Evolutionary conservation across 2,797 vertebrate species (phyloP), one percentile per base, ranked within the genome.

Genomic region (Scarus forsteni): DNA sequence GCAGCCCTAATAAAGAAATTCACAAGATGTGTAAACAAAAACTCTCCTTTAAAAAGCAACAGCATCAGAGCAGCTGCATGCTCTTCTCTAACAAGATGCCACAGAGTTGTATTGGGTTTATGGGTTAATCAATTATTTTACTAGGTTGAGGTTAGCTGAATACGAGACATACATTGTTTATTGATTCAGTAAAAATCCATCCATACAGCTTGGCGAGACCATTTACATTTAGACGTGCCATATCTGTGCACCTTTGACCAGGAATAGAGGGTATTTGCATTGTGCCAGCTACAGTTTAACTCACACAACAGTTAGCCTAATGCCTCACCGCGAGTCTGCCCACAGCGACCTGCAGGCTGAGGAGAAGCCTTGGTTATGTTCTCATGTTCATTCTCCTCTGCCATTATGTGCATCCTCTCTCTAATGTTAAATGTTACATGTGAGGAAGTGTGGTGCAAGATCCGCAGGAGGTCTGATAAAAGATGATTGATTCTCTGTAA

Each of bases 401-500:
- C n/a, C 62, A 43, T 34, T 45, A 19, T 66, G 18, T 60, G 59
- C 67, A 64, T 70, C 27, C 42, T 42, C 14, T 12, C 39, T 6
- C 48, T 45, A 60, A 45, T 18, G 27, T 43, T 14, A 36, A 10
- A 64, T 16, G 64, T 45, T 34, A 19, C 42, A 12, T 39, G 40
- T 52, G 55, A 62, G 61, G 60, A 61, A 52, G 67, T 71, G 70
- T 46, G 62, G 34, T 18, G 8, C 1, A 45, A 18, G 65, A 38
- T 42, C 46, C 74, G 57, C 49, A 36, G 42, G 35, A 57, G 55
- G 55, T 66, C 2, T 51, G 13, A 53, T 35, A 45, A 51, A 10
- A 77, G 50, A 75, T 67, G 60, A 85, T 79, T 60, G 72, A 75
- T 77, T 35, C 43, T 58, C 46, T 66, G 10, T 49, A 49, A 64